Conservation (phyloP, 1,140 invertebrate genomes). For the Caenorhabditis remanei region DNA sequence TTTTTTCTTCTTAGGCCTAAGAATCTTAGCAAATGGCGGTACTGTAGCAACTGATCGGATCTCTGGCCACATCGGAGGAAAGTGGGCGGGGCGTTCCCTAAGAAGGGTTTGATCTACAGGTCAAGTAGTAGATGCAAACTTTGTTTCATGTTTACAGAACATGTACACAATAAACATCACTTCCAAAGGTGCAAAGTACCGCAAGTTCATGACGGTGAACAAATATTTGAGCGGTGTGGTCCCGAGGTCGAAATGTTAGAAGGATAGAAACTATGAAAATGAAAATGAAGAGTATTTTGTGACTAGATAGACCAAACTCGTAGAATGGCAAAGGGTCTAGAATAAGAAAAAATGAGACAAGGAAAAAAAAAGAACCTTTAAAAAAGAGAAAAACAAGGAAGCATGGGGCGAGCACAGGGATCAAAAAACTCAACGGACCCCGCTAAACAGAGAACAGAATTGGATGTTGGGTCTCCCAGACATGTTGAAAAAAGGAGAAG, state of each 20-base stretch:
- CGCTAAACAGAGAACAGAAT: slow-evolving; percentile 2
- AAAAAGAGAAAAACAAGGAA: background rate
- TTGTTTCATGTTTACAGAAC: background rate
- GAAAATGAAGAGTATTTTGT: background rate
- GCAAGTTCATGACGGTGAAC: background rate
- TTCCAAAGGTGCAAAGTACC: slow-evolving; percentile 31
- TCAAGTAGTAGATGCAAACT: background rate
- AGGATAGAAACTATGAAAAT: background rate
- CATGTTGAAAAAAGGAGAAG: background rate
- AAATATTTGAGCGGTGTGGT: background rate
- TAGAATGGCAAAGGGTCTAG: background rate
- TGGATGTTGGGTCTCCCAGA: background rate
- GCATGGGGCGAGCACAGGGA: background rate
- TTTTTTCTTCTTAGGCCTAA: too few relatives aligned
- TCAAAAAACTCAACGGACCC: slow-evolving; percentile 17
- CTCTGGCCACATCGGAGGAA: background rate
- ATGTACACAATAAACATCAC: background rate
- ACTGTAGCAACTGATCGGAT: too few relatives aligned
- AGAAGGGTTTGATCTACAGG: too few relatives aligned
- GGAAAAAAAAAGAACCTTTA: background rate
- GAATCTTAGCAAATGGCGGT: too few relatives aligned
- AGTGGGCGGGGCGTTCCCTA: background rate
- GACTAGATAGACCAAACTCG: background rate
- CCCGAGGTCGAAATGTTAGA: background rate
- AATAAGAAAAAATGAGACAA: background rate